Percentiles rank a stretch among this genome's conserved stretches.
phyloP scores from a whole-genome alignment of 37 sponge, comb jelly and placozoan genomes.

The Diacarnus erythraeanus region DNA sequence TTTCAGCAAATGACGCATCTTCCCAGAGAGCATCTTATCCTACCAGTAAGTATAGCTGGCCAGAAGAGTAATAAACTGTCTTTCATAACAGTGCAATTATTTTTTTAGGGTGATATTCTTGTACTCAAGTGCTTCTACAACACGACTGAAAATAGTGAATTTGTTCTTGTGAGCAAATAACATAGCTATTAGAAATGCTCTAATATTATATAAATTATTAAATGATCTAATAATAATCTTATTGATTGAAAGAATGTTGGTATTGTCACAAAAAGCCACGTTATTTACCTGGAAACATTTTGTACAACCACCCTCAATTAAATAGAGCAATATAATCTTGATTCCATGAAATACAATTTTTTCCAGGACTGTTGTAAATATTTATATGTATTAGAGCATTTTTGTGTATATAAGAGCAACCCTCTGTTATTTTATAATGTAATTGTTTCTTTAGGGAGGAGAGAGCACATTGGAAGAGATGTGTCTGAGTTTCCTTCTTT shows the following conservation, averaged over 20 bases:
- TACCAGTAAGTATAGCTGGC: slow-evolving; percentile 27
- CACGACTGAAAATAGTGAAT: not conserved
- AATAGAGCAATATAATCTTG: not conserved
- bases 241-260: not conserved
- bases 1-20: slow-evolving; percentile 52
- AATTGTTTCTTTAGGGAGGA: slow-evolving; percentile 28
- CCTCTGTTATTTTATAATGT: not conserved
- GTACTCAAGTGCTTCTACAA: slow-evolving; percentile 23
- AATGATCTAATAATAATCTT: not conserved
- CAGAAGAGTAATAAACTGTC: not conserved
- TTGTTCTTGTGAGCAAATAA: no score
- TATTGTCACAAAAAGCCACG: not conserved
- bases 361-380: no score
- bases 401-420: no score
- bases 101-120: slow-evolving; percentile 21
- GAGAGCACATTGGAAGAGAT: slow-evolving; percentile 32
- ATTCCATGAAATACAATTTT: not conserved
- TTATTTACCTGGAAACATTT: not conserved
- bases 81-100: not conserved
- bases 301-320: not conserved
- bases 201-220: not conserved
- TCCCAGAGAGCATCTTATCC: slow-evolving; percentile 2
- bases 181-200: no score
- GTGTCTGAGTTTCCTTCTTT: slow-evolving; percentile 32
- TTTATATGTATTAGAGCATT: no score